These are phyloP conservation scores for Capitella teleta DNA, from an alignment of 1,140 invertebrate species.

Conservation along the genomic window DNA sequence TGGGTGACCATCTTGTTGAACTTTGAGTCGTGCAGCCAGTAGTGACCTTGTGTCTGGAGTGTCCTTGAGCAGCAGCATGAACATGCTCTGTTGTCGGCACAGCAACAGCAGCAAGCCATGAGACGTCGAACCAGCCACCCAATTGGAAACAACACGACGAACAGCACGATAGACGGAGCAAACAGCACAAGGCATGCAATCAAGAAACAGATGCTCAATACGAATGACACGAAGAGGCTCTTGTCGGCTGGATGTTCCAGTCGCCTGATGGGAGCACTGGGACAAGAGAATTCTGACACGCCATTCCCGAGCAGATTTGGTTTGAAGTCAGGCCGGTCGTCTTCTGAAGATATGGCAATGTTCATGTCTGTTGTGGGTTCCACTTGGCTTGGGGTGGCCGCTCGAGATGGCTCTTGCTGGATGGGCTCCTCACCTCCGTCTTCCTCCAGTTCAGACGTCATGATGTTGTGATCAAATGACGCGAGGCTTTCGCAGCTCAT, in stretches of 20 bases:
- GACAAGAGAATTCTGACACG: too few relatives aligned
- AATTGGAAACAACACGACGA: slow-evolving; percentile 30
- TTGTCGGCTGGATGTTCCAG: slow-evolving; percentile 43
- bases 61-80: slow-evolving; percentile 27
- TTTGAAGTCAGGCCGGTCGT: too few relatives aligned
- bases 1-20: slow-evolving; percentile 42
- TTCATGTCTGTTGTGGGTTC: too few relatives aligned
- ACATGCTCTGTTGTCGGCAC: slow-evolving; percentile 19
- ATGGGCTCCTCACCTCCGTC: too few relatives aligned
- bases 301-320: too few relatives aligned
- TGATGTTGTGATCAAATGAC: too few relatives aligned
- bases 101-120: slow-evolving; percentile 16
- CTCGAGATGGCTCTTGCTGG: too few relatives aligned
- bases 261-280: slow-evolving; percentile 30
- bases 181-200: slow-evolving; percentile 35
- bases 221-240: slow-evolving; percentile 35
- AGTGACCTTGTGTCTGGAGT: slow-evolving; percentile 36
- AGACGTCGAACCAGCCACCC: slow-evolving; percentile 32
- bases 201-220: slow-evolving; percentile 33
- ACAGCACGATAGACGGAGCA: slow-evolving; percentile 24
- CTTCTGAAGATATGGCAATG: too few relatives aligned
- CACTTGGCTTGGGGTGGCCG: too few relatives aligned
- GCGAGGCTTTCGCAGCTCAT: too few relatives aligned
- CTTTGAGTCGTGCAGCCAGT: slow-evolving; percentile 43
- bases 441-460: too few relatives aligned